These are phyloP conservation scores for Pitangus sulphuratus DNA, from an alignment of 2,797 vertebrate genomes.

Conservation along the genomic window DNA sequence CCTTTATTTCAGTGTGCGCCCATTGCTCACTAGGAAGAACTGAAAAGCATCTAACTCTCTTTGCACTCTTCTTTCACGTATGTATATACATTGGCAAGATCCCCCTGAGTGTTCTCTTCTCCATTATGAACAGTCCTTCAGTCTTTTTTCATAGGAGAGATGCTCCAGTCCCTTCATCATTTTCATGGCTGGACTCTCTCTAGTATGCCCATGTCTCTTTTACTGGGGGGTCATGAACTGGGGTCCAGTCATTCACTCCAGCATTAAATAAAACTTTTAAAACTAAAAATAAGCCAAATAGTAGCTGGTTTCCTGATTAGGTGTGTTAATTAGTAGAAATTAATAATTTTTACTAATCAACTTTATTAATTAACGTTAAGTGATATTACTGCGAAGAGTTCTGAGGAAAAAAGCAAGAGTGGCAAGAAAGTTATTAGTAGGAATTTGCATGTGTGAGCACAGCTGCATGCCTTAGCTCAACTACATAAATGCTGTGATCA, in stretches of 20 bases:
- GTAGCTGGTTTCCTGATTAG: background rate
- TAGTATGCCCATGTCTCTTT: background rate
- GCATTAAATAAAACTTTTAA: background rate
- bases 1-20: background rate
- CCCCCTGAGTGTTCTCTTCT: background rate
- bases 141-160: background rate
- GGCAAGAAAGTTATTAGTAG: background rate
- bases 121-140: background rate
- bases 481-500: background rate
- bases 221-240: background rate
- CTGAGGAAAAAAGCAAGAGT: background rate
- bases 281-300: background rate
- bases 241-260: background rate
- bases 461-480: background rate
- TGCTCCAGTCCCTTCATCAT: background rate
- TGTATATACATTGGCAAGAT: background rate
- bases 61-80: background rate
- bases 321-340: background rate
- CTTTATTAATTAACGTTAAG: background rate
- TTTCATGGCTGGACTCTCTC: background rate
- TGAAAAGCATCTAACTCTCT: background rate
- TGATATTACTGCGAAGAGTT: background rate
- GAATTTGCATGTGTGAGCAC: background rate
- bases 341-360: background rate
- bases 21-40: fast-evolving